These are phyloP conservation scores for Galeruca laticollis DNA, from an alignment of 2,888 invertebrate genomes.

Conservation along the genomic window DNA sequence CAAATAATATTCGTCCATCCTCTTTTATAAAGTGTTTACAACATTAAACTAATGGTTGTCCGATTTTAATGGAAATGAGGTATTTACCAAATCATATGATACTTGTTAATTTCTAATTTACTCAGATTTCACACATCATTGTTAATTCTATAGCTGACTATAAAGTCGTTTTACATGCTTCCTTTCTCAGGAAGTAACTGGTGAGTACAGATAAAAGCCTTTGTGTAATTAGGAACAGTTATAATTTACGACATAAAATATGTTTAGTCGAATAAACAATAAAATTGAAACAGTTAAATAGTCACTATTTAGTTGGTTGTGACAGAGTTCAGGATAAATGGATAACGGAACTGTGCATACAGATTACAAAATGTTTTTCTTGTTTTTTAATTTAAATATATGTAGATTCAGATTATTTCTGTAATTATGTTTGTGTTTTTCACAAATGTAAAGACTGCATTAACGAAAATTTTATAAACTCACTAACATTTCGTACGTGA, in stretches of 20 bases:
- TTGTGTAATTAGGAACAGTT: slow-evolving; percentile 32
- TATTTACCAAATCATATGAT: not conserved
- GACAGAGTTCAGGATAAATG: not conserved
- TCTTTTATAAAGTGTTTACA: not conserved
- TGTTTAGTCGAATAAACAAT: not conserved
- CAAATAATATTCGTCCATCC: not conserved
- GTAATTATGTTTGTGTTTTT: too few species aligned
- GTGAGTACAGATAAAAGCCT: slow-evolving; percentile 20
- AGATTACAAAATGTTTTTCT: not conserved
- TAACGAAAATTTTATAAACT: too few species aligned
- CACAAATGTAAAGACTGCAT: too few species aligned
- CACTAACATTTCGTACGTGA: too few species aligned
- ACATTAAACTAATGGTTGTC: not conserved
- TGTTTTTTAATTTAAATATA: not conserved
- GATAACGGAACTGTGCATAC: not conserved
- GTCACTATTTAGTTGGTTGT: not conserved
- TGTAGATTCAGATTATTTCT: too few species aligned
- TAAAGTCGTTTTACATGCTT: slow-evolving; percentile 20
- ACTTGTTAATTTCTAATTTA: slow-evolving; percentile 21
- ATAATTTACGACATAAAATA: slow-evolving; percentile 11
- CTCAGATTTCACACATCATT: slow-evolving; percentile 24
- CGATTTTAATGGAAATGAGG: not conserved
- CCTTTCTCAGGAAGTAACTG: slow-evolving; percentile 34
- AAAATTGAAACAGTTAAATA: not conserved
- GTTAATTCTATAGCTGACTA: slow-evolving; percentile 21